Evolutionary conservation across 2,113 vertebrate genomes (phyloP).

Genomic region (Gnathonemus longibarbis): DNA sequence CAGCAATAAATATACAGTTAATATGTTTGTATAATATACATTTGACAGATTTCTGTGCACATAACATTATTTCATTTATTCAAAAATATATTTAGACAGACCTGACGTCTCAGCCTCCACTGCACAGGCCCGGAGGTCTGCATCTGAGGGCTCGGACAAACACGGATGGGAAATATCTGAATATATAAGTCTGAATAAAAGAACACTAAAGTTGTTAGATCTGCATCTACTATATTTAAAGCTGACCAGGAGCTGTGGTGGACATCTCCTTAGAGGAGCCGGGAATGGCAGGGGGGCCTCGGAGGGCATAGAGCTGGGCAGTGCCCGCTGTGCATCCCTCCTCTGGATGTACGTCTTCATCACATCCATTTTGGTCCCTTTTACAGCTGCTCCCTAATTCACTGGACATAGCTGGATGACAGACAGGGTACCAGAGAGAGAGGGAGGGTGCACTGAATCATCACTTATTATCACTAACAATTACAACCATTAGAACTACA

Average conservation of each 20-base stretch:
- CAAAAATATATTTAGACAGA: background rate
- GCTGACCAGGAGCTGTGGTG: background rate
- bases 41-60: background rate
- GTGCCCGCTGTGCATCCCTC: background rate
- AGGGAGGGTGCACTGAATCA: background rate
- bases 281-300: background rate
- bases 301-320: background rate
- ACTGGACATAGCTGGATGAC: background rate
- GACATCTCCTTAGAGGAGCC: background rate
- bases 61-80: background rate
- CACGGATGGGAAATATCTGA: background rate
- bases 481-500: too few relatives aligned
- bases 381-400: background rate
- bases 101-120: background rate
- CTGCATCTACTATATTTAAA: background rate
- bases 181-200: background rate
- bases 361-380: background rate
- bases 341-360: background rate
- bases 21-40: background rate
- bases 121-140: background rate
- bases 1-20: background rate
- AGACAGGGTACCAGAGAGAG: background rate
- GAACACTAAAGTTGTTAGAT: background rate
- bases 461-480: too few relatives aligned
- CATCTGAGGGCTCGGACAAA: background rate